Percentiles rank a stretch among this genome's conserved stretches.
Evolutionary conservation across 2,797 vertebrate species (phyloP).

Genomic region (Arremon aurantiirostris): DNA sequence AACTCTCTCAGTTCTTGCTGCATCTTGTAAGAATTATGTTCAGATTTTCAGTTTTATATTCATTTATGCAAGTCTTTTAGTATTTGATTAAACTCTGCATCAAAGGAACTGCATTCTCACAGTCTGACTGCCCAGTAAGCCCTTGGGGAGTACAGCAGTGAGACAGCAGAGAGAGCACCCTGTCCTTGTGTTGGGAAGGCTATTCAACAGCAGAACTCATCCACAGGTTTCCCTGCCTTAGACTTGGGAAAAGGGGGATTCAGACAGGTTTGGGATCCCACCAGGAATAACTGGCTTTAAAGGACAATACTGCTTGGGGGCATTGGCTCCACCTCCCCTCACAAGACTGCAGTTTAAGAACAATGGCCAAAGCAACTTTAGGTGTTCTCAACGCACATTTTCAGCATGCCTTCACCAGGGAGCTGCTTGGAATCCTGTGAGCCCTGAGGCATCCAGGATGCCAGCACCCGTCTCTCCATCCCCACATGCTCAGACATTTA

Average conservation of each 20-base stretch:
- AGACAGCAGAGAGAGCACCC: neutral
- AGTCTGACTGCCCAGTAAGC: neutral
- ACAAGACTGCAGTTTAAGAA: neutral
- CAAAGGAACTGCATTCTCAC: neutral
- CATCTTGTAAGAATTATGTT: neutral
- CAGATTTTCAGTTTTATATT: neutral
- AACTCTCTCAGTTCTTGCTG: neutral
- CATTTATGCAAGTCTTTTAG: neutral
- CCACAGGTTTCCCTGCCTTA: neutral
- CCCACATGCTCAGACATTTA: fast-evolving
- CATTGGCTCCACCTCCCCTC: neutral
- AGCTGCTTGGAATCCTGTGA: neutral
- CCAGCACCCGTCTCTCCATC: neutral
- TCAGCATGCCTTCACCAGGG: neutral
- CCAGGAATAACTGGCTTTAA: neutral
- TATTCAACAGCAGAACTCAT: neutral
- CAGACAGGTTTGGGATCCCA: neutral
- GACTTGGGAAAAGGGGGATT: neutral
- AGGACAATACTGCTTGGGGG: neutral
- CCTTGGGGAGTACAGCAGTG: neutral
- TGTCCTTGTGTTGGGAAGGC: neutral
- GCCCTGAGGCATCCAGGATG: neutral
- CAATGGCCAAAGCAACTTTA: neutral
- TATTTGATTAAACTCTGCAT: neutral
- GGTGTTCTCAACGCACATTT: neutral